A percentile compares a stretch with the other conserved stretches of the same genome.
These are phyloP conservation scores for Paradoxurus hermaphroditus DNA, from an alignment of 2,113 vertebrate genomes.

Conservation along the genomic window DNA sequence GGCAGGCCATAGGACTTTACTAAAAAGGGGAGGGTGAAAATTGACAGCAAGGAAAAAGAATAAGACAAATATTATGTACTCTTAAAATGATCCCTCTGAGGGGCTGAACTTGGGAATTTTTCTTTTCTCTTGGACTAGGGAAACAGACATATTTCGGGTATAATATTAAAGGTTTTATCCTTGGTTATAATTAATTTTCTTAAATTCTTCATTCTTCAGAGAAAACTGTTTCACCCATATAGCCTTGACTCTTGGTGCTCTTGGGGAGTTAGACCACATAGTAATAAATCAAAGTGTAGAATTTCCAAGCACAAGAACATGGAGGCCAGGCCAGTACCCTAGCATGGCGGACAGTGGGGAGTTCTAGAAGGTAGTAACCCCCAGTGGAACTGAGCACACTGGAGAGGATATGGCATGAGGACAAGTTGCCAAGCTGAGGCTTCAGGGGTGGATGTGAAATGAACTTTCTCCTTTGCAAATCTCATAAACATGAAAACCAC, in stretches of 20 bases:
- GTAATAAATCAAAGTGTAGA: neutral
- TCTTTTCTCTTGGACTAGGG: neutral
- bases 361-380: neutral
- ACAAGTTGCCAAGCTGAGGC: neutral
- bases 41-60: neutral
- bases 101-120: neutral
- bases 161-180: neutral
- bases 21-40: neutral
- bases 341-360: fast-evolving
- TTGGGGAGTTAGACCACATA: neutral
- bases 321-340: neutral
- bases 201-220: neutral
- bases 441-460: neutral
- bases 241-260: neutral
- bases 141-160: neutral
- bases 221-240: neutral
- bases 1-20: neutral
- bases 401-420: neutral
- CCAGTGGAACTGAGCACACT: neutral
- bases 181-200: conserved; percentile 37
- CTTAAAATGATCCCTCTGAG: neutral
- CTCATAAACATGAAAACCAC: neutral
- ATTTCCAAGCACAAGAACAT: neutral
- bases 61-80: neutral
- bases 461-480: neutral